Base-by-base conservation (phyloP, 2,797 vertebrate genomes). In the Chrysocyon brachyurus region DNA sequence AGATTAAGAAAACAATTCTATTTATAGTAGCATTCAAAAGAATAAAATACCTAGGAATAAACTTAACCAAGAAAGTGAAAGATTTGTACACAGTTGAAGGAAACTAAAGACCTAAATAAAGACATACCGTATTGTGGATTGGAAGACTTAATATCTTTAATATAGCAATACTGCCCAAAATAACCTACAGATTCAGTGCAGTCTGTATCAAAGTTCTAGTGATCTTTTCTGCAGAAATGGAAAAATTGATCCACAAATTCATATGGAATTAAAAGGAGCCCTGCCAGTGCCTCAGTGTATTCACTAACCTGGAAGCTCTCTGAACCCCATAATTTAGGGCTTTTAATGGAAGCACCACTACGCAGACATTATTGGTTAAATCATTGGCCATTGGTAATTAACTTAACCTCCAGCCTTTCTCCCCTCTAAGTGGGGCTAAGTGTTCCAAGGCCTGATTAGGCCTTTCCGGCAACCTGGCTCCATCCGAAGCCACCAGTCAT, bases 11-110 rank as follows among this genome's bases (percentile, higher is more conserved):
- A 89, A 87, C 24, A 88, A 73, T 89, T 97, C 24, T 24, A 83
- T 86, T 87, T 95, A 87, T 16, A 95, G 33, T 73, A 96, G 84
- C 36, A 79, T 79, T 19, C 64, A 90, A 63, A 96, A 94, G 52
- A 96, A 90, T 82, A 90, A 94, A 95, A 86, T 97, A 66, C 36
- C 28, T 88, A 91, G 68, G 61, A 92, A 94, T 91, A 98, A 96
- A 78, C 73, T 91, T 96, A 95, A 86, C 49, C 28, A 91, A 90
- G 36, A 24, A 72, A 17, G 16, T 73, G 54, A 91, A 91, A 92
- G 16, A 87, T 28, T 85, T 94, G 36, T 86, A 40, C 11, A 72
- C 54, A 93, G 22, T 61, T 95, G 86, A 95, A 90, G 77, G 59
- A 82, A 81, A 75, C 77, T 84, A 83, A 93, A 94, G 46, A 87